Evolutionary conservation across 2,113 vertebrate species (phyloP).

Genomic region (Notiomystis cincta): DNA sequence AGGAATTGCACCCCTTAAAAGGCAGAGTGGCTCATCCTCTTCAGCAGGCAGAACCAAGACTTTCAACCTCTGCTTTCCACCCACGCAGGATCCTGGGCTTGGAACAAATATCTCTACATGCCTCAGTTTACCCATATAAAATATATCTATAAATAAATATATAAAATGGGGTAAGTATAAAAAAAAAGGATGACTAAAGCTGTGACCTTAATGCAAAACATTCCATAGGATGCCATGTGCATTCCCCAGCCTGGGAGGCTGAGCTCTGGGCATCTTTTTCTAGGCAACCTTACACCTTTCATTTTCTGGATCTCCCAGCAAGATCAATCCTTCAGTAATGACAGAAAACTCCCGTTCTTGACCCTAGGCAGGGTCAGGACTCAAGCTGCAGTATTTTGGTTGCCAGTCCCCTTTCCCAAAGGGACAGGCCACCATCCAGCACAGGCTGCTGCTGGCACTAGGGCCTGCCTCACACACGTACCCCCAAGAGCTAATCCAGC

Average conservation of each 20-base stretch:
- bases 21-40: neutral
- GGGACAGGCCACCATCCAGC: neutral
- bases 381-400: neutral
- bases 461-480: neutral
- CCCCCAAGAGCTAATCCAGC: neutral
- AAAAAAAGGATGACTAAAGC: neutral
- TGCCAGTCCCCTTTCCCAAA: neutral
- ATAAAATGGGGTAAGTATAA: neutral
- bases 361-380: neutral
- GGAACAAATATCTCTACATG: fast-evolving
- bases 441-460: fast-evolving
- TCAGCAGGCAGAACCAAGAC: neutral
- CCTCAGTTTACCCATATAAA: neutral
- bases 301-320: neutral
- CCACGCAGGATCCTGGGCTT: fast-evolving
- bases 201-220: neutral
- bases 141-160: neutral
- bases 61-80: neutral
- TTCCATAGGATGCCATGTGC: neutral
- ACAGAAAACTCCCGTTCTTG: neutral
- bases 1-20: neutral
- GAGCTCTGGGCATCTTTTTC: neutral
- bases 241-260: fast-evolving
- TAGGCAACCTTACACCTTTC: neutral
- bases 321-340: neutral